Percentiles rank a stretch among this genome's conserved stretches.
Conservation (phyloP, 2,888 invertebrate genomes). For the Siphlonurus alternatus region DNA sequence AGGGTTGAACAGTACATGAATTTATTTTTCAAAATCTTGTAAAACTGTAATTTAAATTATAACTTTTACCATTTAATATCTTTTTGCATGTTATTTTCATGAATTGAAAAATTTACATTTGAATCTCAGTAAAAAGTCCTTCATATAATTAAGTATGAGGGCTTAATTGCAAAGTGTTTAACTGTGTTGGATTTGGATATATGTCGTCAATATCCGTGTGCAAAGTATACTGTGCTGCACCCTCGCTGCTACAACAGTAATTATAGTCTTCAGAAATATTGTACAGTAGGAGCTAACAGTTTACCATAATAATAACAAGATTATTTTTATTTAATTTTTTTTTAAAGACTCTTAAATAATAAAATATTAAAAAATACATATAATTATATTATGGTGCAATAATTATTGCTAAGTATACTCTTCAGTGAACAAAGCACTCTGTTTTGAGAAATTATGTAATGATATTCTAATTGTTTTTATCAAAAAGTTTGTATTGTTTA, state of each 20-base stretch:
- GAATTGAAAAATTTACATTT: neutral
- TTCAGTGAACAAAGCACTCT: neutral
- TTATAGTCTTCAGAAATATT: neutral
- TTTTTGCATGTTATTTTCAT: neutral
- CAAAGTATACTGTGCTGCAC: neutral
- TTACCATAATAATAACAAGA: neutral
- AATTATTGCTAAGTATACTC: neutral
- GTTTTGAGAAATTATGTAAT: neutral
- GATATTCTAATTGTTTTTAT: neutral
- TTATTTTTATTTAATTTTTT: neutral
- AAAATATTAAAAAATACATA: neutral
- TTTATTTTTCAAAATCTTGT: too few species aligned
- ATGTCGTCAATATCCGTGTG: too few species aligned
- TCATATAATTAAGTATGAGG: too few species aligned
- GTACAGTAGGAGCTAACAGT: neutral
- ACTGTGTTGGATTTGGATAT: too few species aligned
- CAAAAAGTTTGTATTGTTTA: too few species aligned
- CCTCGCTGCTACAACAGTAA: neutral
- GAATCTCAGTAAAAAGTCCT: too few species aligned
- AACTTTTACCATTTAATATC: too few species aligned
- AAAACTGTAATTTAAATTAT: too few species aligned
- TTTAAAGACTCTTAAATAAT: neutral
- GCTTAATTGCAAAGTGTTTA: too few species aligned
- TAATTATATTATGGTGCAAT: neutral
- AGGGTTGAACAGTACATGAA: too few species aligned